Base-by-base conservation (phyloP, 1,140 invertebrate species). In the Zaprionus camerounensis region DNA sequence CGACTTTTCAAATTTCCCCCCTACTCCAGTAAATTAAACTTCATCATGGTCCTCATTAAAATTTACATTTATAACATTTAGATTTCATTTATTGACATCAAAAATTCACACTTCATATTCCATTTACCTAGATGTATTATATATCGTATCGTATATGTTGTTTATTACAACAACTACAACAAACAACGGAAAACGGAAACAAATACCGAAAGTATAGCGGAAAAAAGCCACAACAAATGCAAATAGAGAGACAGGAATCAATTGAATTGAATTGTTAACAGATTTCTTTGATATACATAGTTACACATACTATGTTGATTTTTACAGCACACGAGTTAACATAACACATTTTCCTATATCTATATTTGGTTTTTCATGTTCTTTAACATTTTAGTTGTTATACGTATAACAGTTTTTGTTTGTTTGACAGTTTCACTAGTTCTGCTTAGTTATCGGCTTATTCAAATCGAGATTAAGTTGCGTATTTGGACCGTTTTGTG, bases 1-100 rank as follows among this genome's bases (percentile, higher is more conserved):
- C 13, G 2, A 41, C 5, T 41, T 0, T n/a, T n/a, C 0, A 5
- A 15, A n/a, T n/a, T n/a, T 46, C 0, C 17, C 41, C n/a, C 3
- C 3, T 11, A 34, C 41, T 41, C 6, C 38, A 7, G 38, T 41
- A n/a, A 41, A n/a, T n/a, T 7, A 5, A 15, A n/a, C 5, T 44
- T 44, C 0, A 7, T 34, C 1, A 28, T 0, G 1, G 26, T 28
- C 31, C 31, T 34, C 31, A 34, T 34, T 34, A 34, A 11, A 34
- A 34, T 34, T 68, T 72, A 87, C 83, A 81, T 81, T 87, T 78
- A 82, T 76, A 81, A 88, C 85, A 88, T 88, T 77, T 49, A 88
- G 85, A 78, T 65, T 78, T 68, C 24, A 81, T 88, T 90, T 88
- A 88, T 88, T 88, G 81, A 88, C 85, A 90, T 85, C 78, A 84